These are phyloP conservation scores for Cryptocheilus praepositus DNA, from an alignment of 2,888 invertebrate species.

Conservation along the genomic window DNA sequence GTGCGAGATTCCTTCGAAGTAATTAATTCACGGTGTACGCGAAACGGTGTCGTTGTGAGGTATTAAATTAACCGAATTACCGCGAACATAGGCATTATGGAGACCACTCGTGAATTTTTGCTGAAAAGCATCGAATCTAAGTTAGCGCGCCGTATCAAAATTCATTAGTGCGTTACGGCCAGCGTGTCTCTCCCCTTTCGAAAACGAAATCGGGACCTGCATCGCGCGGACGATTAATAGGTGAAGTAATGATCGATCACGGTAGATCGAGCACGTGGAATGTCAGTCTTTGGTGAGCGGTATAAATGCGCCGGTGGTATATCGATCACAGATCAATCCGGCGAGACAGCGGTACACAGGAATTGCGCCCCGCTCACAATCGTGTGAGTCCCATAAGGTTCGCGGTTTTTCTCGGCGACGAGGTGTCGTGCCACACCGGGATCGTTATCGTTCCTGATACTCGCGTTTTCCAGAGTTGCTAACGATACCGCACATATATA, in stretches of 20 bases:
- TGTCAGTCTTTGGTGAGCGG: conserved; percentile 48
- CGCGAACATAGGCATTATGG: too few relatives aligned
- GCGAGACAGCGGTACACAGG: conserved; percentile 22
- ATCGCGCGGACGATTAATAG: conserved; percentile 53
- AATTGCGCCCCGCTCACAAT: conserved; percentile 25
- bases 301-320: conserved; percentile 39
- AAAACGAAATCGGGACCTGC: conserved; percentile 44
- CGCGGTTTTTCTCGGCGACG: conserved; percentile 35
- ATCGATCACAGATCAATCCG: conserved; percentile 58
- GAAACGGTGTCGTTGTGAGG: too few relatives aligned
- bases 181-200: conserved; percentile 28
- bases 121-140: too few relatives aligned
- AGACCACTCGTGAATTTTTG: too few relatives aligned
- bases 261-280: conserved; percentile 52
- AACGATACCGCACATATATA: neutral
- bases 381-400: conserved; percentile 37
- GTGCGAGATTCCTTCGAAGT: too few relatives aligned
- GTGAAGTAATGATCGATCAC: conserved; percentile 58
- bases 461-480: neutral
- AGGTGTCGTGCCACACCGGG: conserved; percentile 34
- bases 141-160: conserved; percentile 24
- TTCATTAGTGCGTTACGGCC: conserved; percentile 41
- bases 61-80: too few relatives aligned
- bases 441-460: conserved; percentile 35
- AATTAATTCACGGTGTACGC: too few relatives aligned